phyloP scores from a whole-genome alignment of 2,888 invertebrate species.

The Spilarctia lutea region DNA sequence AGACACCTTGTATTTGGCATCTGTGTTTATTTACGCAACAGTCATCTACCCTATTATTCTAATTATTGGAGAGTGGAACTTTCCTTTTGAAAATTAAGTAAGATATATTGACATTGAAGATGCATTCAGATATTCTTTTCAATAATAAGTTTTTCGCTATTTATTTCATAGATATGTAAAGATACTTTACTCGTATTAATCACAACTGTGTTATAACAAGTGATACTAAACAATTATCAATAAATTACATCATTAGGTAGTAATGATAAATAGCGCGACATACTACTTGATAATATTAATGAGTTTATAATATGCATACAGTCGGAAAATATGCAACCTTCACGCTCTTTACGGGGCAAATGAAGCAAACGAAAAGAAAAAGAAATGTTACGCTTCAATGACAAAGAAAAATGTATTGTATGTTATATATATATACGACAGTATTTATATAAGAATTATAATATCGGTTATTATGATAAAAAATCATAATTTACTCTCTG shows the following conservation, averaged over 20 bases:
- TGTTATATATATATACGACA: not conserved
- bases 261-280: conserved; percentile 31
- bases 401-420: not conserved
- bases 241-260: conserved; percentile 36
- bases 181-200: conserved; percentile 19
- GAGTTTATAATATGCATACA: conserved; percentile 24
- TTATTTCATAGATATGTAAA: not conserved
- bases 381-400: not conserved
- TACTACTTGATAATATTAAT: conserved; percentile 28
- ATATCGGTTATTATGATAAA: no score
- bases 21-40: no score
- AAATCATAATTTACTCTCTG: no score
- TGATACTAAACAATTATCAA: conserved; percentile 22
- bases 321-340: conserved; percentile 15
- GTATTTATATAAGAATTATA: no score
- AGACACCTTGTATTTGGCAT: no score
- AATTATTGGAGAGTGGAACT: no score
- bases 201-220: conserved; percentile 18
- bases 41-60: no score
- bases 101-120: no score
- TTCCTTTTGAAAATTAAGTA: no score
- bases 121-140: not conserved
- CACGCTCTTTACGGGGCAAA: conserved; percentile 5
- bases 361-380: conserved; percentile 2
- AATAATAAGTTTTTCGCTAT: not conserved